Base-by-base conservation (phyloP, 1,140 invertebrate species). In the Drosophila pruinosa region DNA sequence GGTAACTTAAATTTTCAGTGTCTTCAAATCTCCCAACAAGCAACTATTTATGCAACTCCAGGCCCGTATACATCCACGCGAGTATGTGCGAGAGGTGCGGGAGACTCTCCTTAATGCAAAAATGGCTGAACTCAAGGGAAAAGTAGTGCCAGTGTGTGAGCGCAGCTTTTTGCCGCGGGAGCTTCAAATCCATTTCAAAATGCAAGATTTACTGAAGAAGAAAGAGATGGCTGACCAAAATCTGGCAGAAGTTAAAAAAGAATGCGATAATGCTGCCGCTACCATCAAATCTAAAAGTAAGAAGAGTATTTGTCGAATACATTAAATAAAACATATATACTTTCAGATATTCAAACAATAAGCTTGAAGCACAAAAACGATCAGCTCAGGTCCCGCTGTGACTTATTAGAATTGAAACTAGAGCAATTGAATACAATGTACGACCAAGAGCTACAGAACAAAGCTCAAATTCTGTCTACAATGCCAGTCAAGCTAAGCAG, bases 251-350 rank as follows among this genome's bases (percentile, higher is more conserved):
- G 21, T 10, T 2, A 74, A 73, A 21, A 78, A 80, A 21, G 72
- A 89, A 47, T 80, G 50, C 43, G 73, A 91, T 19, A 47, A 28
- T 26, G 36, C 78, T 12, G 70, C 80, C 4, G 56, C 73, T 8
- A 56, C 48, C 24, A 77, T 90, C 0, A 91, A 90, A 54, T 61
- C 68, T 10, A 91, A 91, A 43, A 91, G 90, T 91, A 53, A 59
- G 72, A 57, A 0, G 0, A 12, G 1, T 4, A 4, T 10, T 19
- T 14, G 14, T 7, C 45, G 1, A 2, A 39, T n/a, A n/a, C n/a
- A 4, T 21, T 4, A 31, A n/a, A 0, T 50, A n/a, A 17, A 2
- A 12, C n/a, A 14, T 8, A 2, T 7, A 38, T 12, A 26, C n/a
- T 19, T 52, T 15, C n/a, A 91, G 90, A 89, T 41, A 90, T 91